These are phyloP conservation scores for Drosophila saltans DNA, from an alignment of 1,140 invertebrate genomes.

Conservation along the genomic window DNA sequence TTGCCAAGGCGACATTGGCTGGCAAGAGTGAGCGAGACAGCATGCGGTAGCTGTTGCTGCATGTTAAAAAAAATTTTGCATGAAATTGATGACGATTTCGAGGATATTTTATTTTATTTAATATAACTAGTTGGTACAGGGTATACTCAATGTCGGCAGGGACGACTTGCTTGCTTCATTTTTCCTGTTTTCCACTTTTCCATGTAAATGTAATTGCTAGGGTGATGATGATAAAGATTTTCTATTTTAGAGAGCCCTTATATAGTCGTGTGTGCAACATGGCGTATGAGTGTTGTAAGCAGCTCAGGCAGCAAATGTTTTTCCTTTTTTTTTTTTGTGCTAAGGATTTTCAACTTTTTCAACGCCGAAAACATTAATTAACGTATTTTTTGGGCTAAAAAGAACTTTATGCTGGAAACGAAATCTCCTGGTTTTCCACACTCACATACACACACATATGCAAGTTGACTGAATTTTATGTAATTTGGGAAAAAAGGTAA, in stretches of 20 bases:
- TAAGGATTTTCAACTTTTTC: constrained; percentile 37
- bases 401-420: background rate
- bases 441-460: constrained; percentile 30
- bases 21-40: too few relatives aligned
- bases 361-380: constrained; percentile 49
- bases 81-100: too few relatives aligned
- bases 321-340: constrained; percentile 1
- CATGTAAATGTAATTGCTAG: constrained; percentile 29
- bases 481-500: constrained; percentile 35
- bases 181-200: background rate
- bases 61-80: too few relatives aligned
- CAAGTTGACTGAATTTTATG: constrained; percentile 45
- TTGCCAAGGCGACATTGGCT: too few relatives aligned
- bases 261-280: constrained; percentile 19
- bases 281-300: constrained; percentile 42
- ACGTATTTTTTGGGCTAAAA: constrained; percentile 35
- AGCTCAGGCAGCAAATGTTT: constrained; percentile 24
- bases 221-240: constrained; percentile 35
- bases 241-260: constrained; percentile 31
- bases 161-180: too few relatives aligned
- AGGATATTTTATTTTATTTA: too few relatives aligned
- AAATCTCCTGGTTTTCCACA: background rate
- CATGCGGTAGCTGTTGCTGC: too few relatives aligned
- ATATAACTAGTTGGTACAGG: too few relatives aligned
- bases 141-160: too few relatives aligned